phyloP scores from a whole-genome alignment of 2,888 invertebrate species.

The Mythimna loreyi region DNA sequence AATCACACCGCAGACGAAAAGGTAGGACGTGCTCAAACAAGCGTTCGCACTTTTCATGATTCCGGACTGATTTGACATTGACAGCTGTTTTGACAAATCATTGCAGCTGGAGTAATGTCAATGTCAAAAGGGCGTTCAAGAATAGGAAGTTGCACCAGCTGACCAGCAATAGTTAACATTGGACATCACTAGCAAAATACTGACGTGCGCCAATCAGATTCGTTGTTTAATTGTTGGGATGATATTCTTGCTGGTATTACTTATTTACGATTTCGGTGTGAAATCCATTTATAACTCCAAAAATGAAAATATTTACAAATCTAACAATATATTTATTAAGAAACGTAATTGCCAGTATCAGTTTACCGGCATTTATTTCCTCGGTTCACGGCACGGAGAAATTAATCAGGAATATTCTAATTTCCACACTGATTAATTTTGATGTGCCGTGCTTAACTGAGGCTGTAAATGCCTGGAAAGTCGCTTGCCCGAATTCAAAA shows the following conservation, averaged over 20 bases:
- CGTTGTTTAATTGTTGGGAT: constrained; percentile 1
- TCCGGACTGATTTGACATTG: constrained; percentile 63
- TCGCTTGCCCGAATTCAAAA: no score
- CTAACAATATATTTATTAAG: no score
- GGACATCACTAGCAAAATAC: constrained; percentile 1
- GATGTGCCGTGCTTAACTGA: no score
- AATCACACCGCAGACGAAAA: constrained; percentile 64
- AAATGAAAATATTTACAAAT: no score
- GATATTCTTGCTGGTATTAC: constrained; percentile 35
- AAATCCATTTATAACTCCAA: no score
- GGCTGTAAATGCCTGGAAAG: no score
- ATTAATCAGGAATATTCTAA: no score
- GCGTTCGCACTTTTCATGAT: constrained; percentile 76
- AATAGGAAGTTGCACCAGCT: background rate
- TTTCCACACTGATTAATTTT: no score
- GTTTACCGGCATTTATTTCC: no score
- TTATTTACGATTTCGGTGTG: no score
- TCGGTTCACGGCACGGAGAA: no score
- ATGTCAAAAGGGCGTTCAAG: constrained; percentile 32
- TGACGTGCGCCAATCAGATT: constrained; percentile 55
- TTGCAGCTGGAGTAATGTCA: constrained; percentile 43
- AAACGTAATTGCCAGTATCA: no score
- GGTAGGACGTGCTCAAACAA: constrained; percentile 73
- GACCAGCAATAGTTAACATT: background rate
- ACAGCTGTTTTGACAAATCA: constrained; percentile 51